These are phyloP conservation scores for Oscheius myriophilus DNA, from an alignment of 2,888 invertebrate species.

Conservation along the genomic window DNA sequence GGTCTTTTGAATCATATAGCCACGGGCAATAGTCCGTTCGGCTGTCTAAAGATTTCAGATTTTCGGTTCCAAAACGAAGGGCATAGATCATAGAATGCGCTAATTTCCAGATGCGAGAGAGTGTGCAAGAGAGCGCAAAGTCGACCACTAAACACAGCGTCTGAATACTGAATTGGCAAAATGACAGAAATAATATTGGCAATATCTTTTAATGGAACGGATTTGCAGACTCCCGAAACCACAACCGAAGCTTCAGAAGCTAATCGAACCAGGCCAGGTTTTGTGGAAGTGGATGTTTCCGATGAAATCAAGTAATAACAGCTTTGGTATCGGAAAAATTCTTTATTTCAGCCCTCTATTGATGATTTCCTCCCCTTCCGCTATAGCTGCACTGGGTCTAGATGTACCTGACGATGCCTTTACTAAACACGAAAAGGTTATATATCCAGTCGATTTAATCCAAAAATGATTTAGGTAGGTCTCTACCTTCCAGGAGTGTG, in stretches of 20 bases:
- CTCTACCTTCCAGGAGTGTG: slow-evolving; percentile 66
- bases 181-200: too few relatives aligned
- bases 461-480: slow-evolving; percentile 35
- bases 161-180: too few relatives aligned
- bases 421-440: slow-evolving; percentile 59
- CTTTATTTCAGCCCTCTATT: slow-evolving; percentile 58
- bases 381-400: slow-evolving; percentile 50
- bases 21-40: too few relatives aligned
- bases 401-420: slow-evolving; percentile 52
- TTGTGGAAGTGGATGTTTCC: slow-evolving; percentile 10
- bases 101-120: too few relatives aligned
- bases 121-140: too few relatives aligned
- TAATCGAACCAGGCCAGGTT: not conserved
- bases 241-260: slow-evolving; percentile 3
- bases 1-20: too few relatives aligned
- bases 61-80: too few relatives aligned
- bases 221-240: not conserved
- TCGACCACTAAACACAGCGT: too few relatives aligned
- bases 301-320: slow-evolving; percentile 60
- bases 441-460: not conserved
- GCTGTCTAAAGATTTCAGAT: too few relatives aligned
- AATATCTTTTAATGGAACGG: too few relatives aligned
- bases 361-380: slow-evolving; percentile 49
- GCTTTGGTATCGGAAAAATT: not conserved
- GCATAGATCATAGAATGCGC: too few relatives aligned